phyloP scores from a whole-genome alignment of 2,797 vertebrate species.

The Poecilia gillii region DNA sequence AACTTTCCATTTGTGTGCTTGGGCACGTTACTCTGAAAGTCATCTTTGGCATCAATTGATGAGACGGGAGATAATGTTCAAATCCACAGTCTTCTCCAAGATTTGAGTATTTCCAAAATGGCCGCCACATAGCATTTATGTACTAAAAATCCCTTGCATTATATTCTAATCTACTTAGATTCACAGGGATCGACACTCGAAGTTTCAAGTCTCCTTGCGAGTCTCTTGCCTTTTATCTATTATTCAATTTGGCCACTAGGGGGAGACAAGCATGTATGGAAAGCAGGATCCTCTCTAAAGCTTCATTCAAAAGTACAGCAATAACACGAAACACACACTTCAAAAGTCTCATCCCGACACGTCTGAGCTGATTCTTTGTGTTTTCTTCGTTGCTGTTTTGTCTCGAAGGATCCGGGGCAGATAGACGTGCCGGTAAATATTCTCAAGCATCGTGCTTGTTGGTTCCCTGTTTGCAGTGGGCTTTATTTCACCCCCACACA shows the following conservation, averaged over 20 bases:
- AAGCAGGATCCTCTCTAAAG: background rate
- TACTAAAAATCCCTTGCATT: background rate
- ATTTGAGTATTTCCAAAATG: background rate
- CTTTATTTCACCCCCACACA: background rate
- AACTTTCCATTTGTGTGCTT: background rate
- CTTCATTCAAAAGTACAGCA: background rate
- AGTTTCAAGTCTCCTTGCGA: background rate
- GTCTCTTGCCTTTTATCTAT: background rate
- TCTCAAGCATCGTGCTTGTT: conserved; percentile 5
- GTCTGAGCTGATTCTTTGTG: conserved; percentile 29
- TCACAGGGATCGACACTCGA: background rate
- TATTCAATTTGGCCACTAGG: conserved; percentile 52
- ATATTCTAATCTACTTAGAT: background rate
- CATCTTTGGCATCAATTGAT: background rate
- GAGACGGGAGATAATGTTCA: background rate
- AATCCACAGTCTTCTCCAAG: background rate
- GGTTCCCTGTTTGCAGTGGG: conserved; percentile 33
- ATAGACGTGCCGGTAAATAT: conserved; percentile 73
- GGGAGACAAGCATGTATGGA: conserved; percentile 46
- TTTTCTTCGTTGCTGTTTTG: conserved; percentile 57
- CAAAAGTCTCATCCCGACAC: background rate
- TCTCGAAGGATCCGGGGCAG: conserved; percentile 70
- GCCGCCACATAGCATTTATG: background rate
- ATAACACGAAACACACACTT: background rate
- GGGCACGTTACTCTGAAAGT: background rate